Conservation (phyloP, 2,797 vertebrate species). For the Onychomys leucogaster region DNA sequence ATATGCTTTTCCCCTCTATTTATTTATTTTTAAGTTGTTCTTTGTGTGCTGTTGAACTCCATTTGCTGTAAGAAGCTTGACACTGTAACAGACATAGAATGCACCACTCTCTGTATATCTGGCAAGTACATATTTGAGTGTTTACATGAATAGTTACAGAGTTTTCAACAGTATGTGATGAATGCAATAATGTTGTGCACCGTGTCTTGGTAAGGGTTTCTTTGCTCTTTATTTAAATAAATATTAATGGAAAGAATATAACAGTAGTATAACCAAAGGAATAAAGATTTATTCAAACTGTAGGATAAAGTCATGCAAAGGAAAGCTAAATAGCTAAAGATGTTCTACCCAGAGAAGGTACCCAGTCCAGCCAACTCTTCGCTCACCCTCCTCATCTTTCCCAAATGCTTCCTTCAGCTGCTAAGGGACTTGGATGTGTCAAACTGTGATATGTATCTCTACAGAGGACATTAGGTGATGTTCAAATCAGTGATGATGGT, state of each 20-base stretch:
- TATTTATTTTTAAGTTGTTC: neutral
- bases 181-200: neutral
- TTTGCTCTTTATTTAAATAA: conserved; percentile 48
- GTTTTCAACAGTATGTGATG: neutral
- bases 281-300: neutral
- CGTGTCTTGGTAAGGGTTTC: neutral
- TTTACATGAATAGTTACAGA: neutral
- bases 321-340: neutral
- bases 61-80: neutral
- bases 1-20: neutral
- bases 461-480: neutral
- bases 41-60: neutral
- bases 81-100: neutral
- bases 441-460: neutral
- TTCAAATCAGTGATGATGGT: neutral
- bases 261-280: neutral
- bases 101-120: neutral
- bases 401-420: neutral
- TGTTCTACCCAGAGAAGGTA: neutral
- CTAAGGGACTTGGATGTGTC: neutral
- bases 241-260: neutral
- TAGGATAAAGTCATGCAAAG: neutral
- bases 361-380: accelerated
- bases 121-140: neutral
- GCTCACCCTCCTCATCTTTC: neutral